phyloP scores from a whole-genome alignment of 1,140 invertebrate genomes.

The Drosophila guanche region DNA sequence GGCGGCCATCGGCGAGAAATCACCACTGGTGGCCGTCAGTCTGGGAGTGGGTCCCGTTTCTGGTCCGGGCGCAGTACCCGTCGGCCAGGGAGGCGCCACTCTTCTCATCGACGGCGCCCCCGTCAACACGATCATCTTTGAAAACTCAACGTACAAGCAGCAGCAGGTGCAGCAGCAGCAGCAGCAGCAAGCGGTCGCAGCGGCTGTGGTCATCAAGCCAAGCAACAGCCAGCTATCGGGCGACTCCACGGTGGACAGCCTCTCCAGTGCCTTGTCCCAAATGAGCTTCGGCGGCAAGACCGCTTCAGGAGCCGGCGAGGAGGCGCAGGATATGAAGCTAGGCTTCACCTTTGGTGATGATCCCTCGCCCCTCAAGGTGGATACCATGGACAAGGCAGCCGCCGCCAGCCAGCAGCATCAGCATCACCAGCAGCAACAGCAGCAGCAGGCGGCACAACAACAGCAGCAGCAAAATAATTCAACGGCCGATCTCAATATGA shows the following conservation, averaged over 20 bases:
- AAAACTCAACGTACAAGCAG: conserved; percentile 94
- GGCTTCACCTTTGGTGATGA: conserved; percentile 89
- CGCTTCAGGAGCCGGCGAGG: conserved; percentile 87
- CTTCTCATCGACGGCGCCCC: conserved; percentile 85
- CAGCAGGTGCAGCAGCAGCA: conserved; percentile 86
- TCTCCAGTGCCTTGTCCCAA: conserved; percentile 84
- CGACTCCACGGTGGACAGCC: conserved; percentile 59
- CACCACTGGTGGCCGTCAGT: conserved; percentile 38
- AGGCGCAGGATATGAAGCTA: conserved; percentile 93
- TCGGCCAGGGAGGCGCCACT: conserved; percentile 5
- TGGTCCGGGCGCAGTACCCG: neutral
- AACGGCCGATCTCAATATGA: conserved; percentile 94
- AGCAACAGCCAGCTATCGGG: conserved; percentile 25
- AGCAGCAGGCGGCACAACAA: conserved; percentile 51
- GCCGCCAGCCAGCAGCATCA: conserved; percentile 57
- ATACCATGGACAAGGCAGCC: conserved; percentile 42
- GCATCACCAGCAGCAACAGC: conserved; percentile 50
- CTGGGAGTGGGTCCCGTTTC: conserved; percentile 29
- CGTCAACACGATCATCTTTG: conserved; percentile 95
- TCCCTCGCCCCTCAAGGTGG: conserved; percentile 54
- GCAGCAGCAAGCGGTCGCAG: conserved; percentile 33
- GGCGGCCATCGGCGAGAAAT: conserved; percentile 61
- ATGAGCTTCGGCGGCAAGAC: conserved; percentile 84
- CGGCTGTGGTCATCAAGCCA: conserved; percentile 49
- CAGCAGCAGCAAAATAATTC: conserved; percentile 85